Conservation (phyloP, 2,888 invertebrate genomes). For the Globia sparganii region DNA sequence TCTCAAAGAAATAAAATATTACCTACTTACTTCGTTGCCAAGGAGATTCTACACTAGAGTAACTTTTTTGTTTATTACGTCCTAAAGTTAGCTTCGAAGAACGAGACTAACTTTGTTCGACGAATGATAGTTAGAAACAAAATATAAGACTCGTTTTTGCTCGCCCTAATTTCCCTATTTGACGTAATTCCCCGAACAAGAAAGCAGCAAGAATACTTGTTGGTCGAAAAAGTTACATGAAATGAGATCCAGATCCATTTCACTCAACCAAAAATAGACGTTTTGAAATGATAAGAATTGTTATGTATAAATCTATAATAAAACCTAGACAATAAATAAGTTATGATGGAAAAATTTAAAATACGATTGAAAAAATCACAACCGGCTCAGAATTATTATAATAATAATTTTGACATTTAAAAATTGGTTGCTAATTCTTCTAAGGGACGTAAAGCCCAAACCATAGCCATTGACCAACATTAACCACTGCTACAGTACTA, state of each 20-base stretch:
- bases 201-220: conserved; percentile 10
- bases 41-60: conserved; percentile 10
- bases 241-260: conserved; percentile 27
- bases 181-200: conserved; percentile 31
- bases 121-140: background rate
- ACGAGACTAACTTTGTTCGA: background rate
- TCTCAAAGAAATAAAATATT: background rate
- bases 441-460: background rate
- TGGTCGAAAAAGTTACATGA: background rate
- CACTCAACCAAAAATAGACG: background rate
- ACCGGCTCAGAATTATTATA: background rate
- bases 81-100: background rate
- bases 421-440: background rate
- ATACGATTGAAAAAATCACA: background rate
- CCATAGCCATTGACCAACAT: background rate
- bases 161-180: background rate
- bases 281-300: background rate
- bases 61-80: background rate
- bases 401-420: background rate
- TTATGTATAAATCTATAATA: background rate
- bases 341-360: background rate
- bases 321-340: background rate
- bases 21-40: conserved; percentile 21
- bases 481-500: background rate
- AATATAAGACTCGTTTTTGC: background rate